A percentile compares a stretch with the other conserved stretches of the same genome.
Conservation (phyloP, 2,797 vertebrate species). For the Acipenser ruthenus region DNA sequence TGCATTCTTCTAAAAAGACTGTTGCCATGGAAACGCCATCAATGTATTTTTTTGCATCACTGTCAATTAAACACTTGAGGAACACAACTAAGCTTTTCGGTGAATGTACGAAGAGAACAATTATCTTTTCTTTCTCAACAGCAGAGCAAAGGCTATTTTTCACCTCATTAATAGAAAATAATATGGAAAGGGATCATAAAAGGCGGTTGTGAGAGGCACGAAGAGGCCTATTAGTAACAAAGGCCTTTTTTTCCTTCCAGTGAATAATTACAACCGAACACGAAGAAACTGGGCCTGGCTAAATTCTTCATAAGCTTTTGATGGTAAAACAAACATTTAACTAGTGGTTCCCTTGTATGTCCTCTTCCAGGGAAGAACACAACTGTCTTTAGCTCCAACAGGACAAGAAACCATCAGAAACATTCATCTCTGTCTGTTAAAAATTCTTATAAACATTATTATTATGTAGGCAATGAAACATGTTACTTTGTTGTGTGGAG, state of each 20-base stretch:
- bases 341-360: conserved; percentile 46
- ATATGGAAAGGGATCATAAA: conserved; percentile 48
- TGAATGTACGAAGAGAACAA: conserved; percentile 51
- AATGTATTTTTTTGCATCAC: conserved; percentile 52
- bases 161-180: conserved; percentile 60
- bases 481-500: neutral
- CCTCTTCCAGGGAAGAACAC: conserved; percentile 35
- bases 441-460: neutral
- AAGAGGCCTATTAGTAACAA: conserved; percentile 55
- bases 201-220: conserved; percentile 40
- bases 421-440: conserved; percentile 1
- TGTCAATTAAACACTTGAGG: conserved; percentile 47
- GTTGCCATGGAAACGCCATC: conserved; percentile 54
- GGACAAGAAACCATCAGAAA: conserved; percentile 33
- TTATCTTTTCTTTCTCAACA: conserved; percentile 44
- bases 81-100: conserved; percentile 42
- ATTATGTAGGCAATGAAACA: neutral
- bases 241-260: conserved; percentile 35
- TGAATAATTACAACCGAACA: conserved; percentile 48
- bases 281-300: conserved; percentile 39
- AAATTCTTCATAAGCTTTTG: conserved; percentile 36
- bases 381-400: conserved; percentile 32
- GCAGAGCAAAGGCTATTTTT: conserved; percentile 48
- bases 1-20: conserved; percentile 51
- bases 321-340: conserved; percentile 49